Evolutionary conservation across 2,113 vertebrate genomes (phyloP), one percentile per base, ranked within the genome.

Genomic region (Pteropus alecto): DNA sequence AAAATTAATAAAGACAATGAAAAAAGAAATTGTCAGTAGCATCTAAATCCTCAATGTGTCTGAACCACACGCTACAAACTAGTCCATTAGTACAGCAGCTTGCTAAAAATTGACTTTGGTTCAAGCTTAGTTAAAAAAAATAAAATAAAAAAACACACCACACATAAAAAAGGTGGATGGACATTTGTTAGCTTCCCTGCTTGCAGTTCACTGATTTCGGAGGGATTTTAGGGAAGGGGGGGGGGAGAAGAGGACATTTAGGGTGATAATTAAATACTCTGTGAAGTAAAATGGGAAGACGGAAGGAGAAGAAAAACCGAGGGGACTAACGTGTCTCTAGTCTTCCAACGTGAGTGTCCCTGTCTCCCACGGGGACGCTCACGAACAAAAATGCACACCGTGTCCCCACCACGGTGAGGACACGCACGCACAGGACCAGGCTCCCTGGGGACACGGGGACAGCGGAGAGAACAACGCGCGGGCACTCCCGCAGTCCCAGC

Each of bases 101-200:
- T 99, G 99, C 99, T 99, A 99, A 99, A 99, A 99, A 99, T 99
- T 99, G 99, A 99, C 99, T 99, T 99, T 99, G 99, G 99, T 99
- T 99, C 99, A 99, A 99, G 99, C 99, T 99, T 99, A 99, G 99
- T 99, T 98, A 89, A 98, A 97, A 98, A 98, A 99, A 91, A 38
- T 38, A 98, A 98, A 33, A 98, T 3, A 51, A 51, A 98, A 98
- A 88, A 73, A 97, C 96, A 98, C 97, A 98, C 97, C 97, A 98
- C 98, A 98, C 96, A 98, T 96, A 98, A 98, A 98, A 98, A 98
- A 76, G 98, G 99, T 99, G 99, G 99, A 99, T 99, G 99, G 99
- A 99, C 98, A 99, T 99, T 98, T 98, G 98, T 98, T 98, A 99
- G 97, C 98, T 98, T 98, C 98, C 98, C 98, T 98, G 98, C 98